phyloP scores from a whole-genome alignment of 2,888 invertebrate species.

The Cheilosia scutellata region DNA sequence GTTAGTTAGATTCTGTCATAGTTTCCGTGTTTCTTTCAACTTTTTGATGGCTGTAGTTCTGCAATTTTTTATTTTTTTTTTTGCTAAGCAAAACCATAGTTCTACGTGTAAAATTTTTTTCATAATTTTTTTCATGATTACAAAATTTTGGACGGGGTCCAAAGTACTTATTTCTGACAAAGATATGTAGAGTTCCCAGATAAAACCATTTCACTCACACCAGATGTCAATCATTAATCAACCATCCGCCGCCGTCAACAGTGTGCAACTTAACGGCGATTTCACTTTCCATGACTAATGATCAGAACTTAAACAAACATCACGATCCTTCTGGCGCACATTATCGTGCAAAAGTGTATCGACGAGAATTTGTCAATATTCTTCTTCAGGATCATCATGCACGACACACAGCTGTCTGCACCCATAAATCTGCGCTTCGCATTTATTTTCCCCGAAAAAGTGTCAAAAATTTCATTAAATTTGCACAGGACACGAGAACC shows the following conservation, averaged over 20 bases:
- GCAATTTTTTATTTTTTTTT: no score
- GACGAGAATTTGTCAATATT: slow-evolving; percentile 14
- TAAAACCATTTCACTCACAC: neutral
- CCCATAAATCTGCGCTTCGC: slow-evolving; percentile 14
- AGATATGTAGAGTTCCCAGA: neutral
- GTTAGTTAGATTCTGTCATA: no score
- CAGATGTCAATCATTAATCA: slow-evolving; percentile 68
- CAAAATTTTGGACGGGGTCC: neutral
- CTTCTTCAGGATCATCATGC: slow-evolving; percentile 55
- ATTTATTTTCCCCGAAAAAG: slow-evolving; percentile 56
- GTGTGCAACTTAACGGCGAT: slow-evolving; percentile 23
- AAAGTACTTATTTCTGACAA: neutral
- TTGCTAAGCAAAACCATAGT: no score
- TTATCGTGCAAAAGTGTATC: slow-evolving; percentile 47
- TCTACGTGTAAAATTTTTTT: no score
- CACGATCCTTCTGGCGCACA: slow-evolving; percentile 30
- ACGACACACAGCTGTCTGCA: slow-evolving; percentile 44
- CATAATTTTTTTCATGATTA: no score
- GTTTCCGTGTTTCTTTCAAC: no score
- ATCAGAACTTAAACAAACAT: slow-evolving; percentile 71
- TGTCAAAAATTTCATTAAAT: slow-evolving; percentile 61
- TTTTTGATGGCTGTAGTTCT: no score
- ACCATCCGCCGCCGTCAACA: slow-evolving; percentile 7
- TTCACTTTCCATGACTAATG: slow-evolving; percentile 68
- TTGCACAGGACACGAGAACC: slow-evolving; percentile 70